Base-by-base conservation (phyloP, 2,113 vertebrate genomes). In the Holacanthus passer region DNA sequence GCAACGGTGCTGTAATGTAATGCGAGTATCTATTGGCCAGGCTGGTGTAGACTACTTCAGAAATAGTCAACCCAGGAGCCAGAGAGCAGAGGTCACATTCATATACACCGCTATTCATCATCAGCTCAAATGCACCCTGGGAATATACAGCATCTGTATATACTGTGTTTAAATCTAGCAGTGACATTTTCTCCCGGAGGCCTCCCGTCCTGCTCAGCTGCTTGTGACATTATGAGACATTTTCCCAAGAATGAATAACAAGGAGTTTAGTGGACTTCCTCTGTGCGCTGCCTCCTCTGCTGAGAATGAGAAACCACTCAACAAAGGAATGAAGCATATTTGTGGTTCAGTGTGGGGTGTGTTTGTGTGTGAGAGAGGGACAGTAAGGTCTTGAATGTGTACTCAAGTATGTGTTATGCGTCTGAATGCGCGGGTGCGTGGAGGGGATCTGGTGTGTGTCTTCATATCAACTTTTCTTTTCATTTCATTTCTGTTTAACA, bases 271-370 rank as follows among this genome's bases (percentile, higher is more conserved):
- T 63, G 59, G 60, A 43, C 70, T 79, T 77, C 71, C 72, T 72
- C 63, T 56, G 68, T 50, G 74, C 73, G 60, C 41, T 9, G 16
- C 31, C 20, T 82, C 55, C 56, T 60, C 67, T 43, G 63, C 65
- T 45, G 35, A 82, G 66, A 80, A 71, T 3, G 2, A 69, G 55
- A 90, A 60, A 84, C 62, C 63, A 52, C 71, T 75, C 74, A 81
- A 64, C 77, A n/a, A 74, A 66, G 45, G 50, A 78, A 77, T 24
- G 70, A 82, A 71, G 85, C 89, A 91, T 93, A 88, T 65, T 85
- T 92, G 88, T 88, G 89, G 91, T 87, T 58, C 47, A 13, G 69
- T 81, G 68, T 69, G 62, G 80, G 70, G 73, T 81, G 89, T 81
- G 84, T 87, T 80, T 85, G 52, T 83, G 74, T 81, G 67, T 65